Conservation (phyloP, 2,888 invertebrate species). For the Drosophila kuntzei region DNA sequence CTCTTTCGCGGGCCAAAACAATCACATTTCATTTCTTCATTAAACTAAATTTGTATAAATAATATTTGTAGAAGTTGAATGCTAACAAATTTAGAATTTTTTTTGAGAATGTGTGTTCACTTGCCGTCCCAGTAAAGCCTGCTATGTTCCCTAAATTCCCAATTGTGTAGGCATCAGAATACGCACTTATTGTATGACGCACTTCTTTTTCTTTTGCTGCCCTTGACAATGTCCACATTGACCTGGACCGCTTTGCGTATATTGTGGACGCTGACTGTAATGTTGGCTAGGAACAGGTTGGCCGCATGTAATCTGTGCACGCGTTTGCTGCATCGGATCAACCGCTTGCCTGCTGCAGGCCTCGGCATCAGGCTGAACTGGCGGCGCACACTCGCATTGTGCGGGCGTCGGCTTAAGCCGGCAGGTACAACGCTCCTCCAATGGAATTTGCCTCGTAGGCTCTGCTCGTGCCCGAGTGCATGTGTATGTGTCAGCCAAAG, state of each 20-base stretch:
- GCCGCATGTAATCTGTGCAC: constrained; percentile 55
- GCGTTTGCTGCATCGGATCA: constrained; percentile 15
- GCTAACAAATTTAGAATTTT: constrained; percentile 17
- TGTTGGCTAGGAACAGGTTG: constrained; percentile 12
- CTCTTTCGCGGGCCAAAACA: background rate
- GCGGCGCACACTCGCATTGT: constrained; percentile 49
- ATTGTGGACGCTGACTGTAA: background rate
- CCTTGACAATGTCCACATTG: constrained; percentile 21
- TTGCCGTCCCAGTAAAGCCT: constrained; percentile 12
- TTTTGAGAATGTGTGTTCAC: constrained; percentile 4
- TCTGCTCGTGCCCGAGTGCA: constrained; percentile 20
- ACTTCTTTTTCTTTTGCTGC: constrained; percentile 48
- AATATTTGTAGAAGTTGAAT: background rate
- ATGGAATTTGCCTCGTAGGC: background rate
- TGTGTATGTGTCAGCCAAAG: constrained; percentile 55
- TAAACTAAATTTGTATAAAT: constrained; percentile 10
- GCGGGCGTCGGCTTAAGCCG: constrained; percentile 7
- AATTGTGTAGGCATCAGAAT: background rate
- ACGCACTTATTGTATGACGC: constrained; percentile 52
- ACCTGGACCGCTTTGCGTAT: background rate
- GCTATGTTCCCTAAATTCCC: background rate
- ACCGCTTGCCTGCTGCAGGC: background rate
- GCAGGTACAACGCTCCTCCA: constrained; percentile 42
- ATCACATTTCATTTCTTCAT: constrained; percentile 1
- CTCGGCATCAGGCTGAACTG: constrained; percentile 7